Base-by-base conservation (phyloP, 2,888 invertebrate species). In the Copidosoma aretas region DNA sequence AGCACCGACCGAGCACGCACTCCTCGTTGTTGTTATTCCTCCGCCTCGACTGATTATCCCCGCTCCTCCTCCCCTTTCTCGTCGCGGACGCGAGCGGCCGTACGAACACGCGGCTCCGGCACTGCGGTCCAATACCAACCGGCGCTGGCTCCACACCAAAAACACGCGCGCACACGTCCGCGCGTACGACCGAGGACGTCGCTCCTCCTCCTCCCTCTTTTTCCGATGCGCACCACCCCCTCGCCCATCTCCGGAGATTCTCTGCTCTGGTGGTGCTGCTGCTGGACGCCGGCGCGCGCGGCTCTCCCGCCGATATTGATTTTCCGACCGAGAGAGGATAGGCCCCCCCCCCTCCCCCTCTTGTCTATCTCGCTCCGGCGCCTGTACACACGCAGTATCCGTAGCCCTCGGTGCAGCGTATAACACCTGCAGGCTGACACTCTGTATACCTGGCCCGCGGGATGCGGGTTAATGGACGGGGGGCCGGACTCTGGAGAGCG, bases 281-380 rank as follows among this genome's bases (percentile, higher is more conserved):
- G 32, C 53, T 61, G 51, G 65, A 24, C 64, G 60, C 60, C 62
- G 65, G 68, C 68, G 72, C 69, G n/a, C 17, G 74, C 73, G 72
- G 70, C 70, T 67, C 61, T n/a, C 49, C 77, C 78, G 75, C 77
- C 75, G 75, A 81, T 83, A 83, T 83, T 83, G 83, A 83, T 83
- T 83, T 83, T 83, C 78, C 78, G 32, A 32, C 61, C 54, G 25
- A 8, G 32, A 43, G 46, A 43, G 51, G 39, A 46, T 49, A 15
- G 19, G 12, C 19, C 52, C 1, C 52, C 52, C 8, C 32, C 32
- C 8, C 32, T 32, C 32, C 4, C 8, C 8, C 4, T 32, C 32
- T 32, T 32, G n/a, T n/a, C n/a, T n/a, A n/a, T 51, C 58, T 41
- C 24, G 24, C 39, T 54, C 22, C 22, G 22, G 10, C 60, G 41